Evolutionary conservation across 2,888 invertebrate species (phyloP).

Genomic region (Eustalomyia histrio): DNA sequence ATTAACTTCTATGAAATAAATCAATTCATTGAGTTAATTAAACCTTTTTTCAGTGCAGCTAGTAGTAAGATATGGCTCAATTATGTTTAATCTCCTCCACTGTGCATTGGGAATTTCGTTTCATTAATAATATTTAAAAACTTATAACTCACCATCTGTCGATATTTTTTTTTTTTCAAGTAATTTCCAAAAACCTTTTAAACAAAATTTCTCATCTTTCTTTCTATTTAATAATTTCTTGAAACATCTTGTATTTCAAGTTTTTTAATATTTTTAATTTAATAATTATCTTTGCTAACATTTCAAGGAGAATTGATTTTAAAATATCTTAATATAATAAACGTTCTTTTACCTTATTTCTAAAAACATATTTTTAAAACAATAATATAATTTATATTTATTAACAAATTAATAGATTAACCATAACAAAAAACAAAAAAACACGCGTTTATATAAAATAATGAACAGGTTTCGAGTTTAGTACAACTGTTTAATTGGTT

Average conservation of each 20-base stretch:
- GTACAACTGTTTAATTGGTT: not conserved
- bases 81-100: too few species aligned
- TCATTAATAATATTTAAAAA: too few species aligned
- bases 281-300: not conserved
- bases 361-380: not conserved
- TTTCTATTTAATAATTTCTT: not conserved
- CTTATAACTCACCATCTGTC: not conserved
- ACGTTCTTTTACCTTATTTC: not conserved
- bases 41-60: too few species aligned
- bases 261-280: not conserved
- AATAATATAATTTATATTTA: not conserved
- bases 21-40: too few species aligned
- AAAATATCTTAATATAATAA: not conserved
- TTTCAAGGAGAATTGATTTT: not conserved
- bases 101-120: too few species aligned
- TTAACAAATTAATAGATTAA: slow-evolving; percentile 1
- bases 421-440: not conserved
- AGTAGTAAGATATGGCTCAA: too few species aligned
- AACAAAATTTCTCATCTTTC: not conserved
- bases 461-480: slow-evolving; percentile 4
- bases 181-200: not conserved
- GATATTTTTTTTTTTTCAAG: not conserved
- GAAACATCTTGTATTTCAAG: not conserved
- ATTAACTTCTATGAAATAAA: too few species aligned
- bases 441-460: not conserved